Evolutionary conservation across 2,797 vertebrate species (phyloP).

Genomic region (Myotis vivesi): DNA sequence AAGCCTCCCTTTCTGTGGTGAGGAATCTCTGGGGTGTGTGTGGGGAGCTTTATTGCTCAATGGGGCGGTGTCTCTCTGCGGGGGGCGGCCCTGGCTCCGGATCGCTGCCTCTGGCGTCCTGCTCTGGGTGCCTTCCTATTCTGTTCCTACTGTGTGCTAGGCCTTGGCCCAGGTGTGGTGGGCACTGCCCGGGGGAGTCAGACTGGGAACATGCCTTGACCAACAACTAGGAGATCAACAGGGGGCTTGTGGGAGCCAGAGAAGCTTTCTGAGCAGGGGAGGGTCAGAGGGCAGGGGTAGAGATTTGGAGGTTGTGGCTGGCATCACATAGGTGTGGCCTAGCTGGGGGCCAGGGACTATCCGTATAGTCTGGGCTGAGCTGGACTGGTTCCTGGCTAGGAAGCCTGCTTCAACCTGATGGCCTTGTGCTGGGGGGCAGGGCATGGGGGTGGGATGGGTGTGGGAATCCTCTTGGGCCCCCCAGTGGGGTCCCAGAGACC

Average conservation of each 20-base stretch:
- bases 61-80: not conserved
- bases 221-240: not conserved
- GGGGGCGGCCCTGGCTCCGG: not conserved
- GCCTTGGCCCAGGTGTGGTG: not conserved
- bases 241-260: not conserved
- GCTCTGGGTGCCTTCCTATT: not conserved
- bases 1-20: not conserved
- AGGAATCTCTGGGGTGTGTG: not conserved
- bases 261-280: not conserved
- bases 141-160: not conserved
- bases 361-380: not conserved
- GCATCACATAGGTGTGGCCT: rapidly evolving
- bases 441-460: rapidly evolving
- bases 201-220: not conserved
- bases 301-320: not conserved
- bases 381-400: not conserved
- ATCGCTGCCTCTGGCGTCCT: not conserved
- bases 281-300: not conserved
- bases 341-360: not conserved
- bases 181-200: not conserved
- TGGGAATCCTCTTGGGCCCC: not conserved
- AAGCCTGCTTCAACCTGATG: not conserved
- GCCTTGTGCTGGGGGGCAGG: not conserved
- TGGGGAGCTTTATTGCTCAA: not conserved
- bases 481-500: not conserved